Evolutionary conservation across 2,113 vertebrate species (phyloP), one percentile per base, ranked within the genome.

Genomic region (Illadopsis cleaveri): DNA sequence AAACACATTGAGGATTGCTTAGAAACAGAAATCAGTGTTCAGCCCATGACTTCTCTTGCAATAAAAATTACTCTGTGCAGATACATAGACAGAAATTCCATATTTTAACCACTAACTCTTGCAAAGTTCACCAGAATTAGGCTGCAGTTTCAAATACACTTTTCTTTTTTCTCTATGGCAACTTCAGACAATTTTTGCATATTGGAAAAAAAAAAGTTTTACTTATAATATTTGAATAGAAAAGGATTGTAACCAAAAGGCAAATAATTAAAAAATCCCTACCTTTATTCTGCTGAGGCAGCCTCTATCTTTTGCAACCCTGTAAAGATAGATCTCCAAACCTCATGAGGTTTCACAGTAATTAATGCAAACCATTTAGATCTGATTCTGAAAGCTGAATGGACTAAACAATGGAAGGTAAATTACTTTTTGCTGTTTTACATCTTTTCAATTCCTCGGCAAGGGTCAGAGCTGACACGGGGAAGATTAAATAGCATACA

Each of bases 331-430:
- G 90, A 95, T 82, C 93, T 72, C 75, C 86, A 83, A 58, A 83
- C 61, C 90, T 94, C 93, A 84, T 91, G 93, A 94, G 94, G 92
- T 93, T 90, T 95, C 93, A 79, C 62, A 88, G 90, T 97, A 97
- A 97, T 97, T 97, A 97, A 97, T 97, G 96, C 89, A 95, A 94
- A 96, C 93, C 91, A 96, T 96, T 97, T 95, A 97, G 94, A 97
- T 97, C 95, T 96, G 96, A 97, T 97, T 94, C 92, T 70, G 93
- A 95, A 96, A 93, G 94, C 91, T 94, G 94, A 96, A 97, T 96
- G 90, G 83, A 94, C 96, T 96, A 96, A 97, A 97, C 93, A 97
- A 97, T 96, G 76, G 86, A 97, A 96, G 86, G 90, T 96, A 91
- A 95, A 96, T 97, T 97, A 95, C 94, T 96, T 97, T 96, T 96